phyloP scores from a whole-genome alignment of 2,797 vertebrate species.

The Neoniphon sammara region DNA sequence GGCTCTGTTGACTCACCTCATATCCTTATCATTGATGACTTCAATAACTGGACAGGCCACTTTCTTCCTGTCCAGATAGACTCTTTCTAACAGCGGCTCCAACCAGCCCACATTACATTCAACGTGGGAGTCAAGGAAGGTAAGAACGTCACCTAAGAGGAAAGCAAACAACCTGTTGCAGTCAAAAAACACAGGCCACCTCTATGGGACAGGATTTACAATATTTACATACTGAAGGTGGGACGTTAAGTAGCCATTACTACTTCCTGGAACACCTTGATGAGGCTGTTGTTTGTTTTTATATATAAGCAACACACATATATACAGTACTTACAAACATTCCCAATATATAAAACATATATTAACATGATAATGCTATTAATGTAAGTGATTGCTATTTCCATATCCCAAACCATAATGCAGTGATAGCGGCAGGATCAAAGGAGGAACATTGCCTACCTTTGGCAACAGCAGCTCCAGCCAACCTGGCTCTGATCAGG shows the following conservation, averaged over 20 bases:
- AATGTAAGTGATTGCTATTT: background rate
- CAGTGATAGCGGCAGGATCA: no score
- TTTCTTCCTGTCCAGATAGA: slow-evolving; percentile 87
- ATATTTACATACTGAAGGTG: slow-evolving; percentile 1
- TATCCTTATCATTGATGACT: slow-evolving; percentile 95
- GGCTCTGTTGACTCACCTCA: slow-evolving; percentile 85
- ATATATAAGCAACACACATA: background rate
- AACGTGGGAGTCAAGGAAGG: slow-evolving; percentile 96
- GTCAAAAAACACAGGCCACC: slow-evolving; percentile 30
- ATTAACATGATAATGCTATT: background rate
- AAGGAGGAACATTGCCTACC: slow-evolving; percentile 78
- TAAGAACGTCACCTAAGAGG: slow-evolving; percentile 89
- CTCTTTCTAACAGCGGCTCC: slow-evolving; percentile 93
- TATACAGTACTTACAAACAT: no score
- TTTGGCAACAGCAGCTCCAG: slow-evolving; percentile 88
- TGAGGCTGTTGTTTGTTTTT: background rate
- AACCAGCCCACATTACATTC: slow-evolving; percentile 98
- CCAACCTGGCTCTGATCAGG: slow-evolving; percentile 94
- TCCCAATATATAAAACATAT: background rate
- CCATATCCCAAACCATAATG: no score
- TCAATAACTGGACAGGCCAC: slow-evolving; percentile 97
- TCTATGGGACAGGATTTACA: background rate
- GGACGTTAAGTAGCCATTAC: background rate
- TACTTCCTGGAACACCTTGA: background rate
- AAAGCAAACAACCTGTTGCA: slow-evolving; percentile 49